These are phyloP conservation scores for Samia ricini DNA, from an alignment of 1,140 invertebrate genomes.

Conservation along the genomic window DNA sequence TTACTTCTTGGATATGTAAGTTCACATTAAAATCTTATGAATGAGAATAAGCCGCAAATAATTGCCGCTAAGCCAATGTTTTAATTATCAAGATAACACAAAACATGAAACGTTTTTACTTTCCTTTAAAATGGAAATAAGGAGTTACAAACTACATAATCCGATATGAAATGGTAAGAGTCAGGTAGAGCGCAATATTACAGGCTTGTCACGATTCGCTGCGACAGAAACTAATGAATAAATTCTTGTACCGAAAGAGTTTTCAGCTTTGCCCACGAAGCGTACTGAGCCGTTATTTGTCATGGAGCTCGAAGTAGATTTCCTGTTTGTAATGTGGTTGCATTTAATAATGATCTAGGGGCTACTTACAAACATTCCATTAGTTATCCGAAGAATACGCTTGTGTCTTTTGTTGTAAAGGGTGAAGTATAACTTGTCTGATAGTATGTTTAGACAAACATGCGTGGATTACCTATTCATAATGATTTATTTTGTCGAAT, in stretches of 20 bases:
- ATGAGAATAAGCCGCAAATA: too few species aligned
- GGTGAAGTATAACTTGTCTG: not conserved
- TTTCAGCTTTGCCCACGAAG: slow-evolving; percentile 25
- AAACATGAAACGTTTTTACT: too few species aligned
- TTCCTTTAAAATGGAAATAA: not conserved
- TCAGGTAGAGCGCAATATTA: not conserved
- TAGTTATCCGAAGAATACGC: not conserved
- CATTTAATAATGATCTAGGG: not conserved
- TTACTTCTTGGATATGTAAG: too few species aligned
- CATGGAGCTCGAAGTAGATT: slow-evolving; percentile 4
- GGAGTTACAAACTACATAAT: not conserved
- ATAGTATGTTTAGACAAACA: too few species aligned
- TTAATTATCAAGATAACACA: too few species aligned
- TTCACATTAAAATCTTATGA: too few species aligned
- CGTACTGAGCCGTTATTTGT: slow-evolving; percentile 20
- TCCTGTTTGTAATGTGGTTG: not conserved
- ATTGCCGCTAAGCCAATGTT: too few species aligned
- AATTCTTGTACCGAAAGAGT: slow-evolving; percentile 30
- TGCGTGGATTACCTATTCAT: too few species aligned
- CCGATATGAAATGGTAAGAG: not conserved
- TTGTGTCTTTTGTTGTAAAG: too few species aligned
- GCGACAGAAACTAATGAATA: slow-evolving; percentile 32
- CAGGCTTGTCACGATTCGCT: slow-evolving; percentile 10
- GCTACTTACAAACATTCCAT: not conserved
- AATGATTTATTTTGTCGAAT: too few species aligned